Conservation (phyloP, 2,797 vertebrate species). For the Ctenopoma kingsleyae region DNA sequence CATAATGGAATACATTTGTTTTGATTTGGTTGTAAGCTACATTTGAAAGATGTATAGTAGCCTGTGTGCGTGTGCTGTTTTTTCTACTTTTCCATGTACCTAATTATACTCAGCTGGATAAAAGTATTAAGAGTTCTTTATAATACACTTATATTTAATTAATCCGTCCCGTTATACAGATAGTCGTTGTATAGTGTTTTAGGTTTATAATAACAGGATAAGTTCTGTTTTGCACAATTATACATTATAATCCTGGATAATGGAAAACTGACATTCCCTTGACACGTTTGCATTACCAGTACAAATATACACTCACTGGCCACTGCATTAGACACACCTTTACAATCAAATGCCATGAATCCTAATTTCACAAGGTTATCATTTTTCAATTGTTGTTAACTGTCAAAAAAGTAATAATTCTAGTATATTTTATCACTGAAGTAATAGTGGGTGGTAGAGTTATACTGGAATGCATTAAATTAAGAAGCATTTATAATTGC, state of each 20-base stretch:
- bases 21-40: slow-evolving; percentile 43
- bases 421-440: no score
- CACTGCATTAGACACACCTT: no score
- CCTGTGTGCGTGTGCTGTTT: slow-evolving; percentile 39
- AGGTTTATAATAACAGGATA: slow-evolving; percentile 27
- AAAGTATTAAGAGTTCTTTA: slow-evolving; percentile 26
- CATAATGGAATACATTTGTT: slow-evolving; percentile 41
- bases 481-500: no score
- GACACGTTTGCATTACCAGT: not conserved
- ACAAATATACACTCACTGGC: not conserved
- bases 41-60: slow-evolving; percentile 45
- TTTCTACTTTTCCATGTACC: slow-evolving; percentile 63
- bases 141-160: slow-evolving; percentile 36
- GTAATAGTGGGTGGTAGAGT: not conserved
- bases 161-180: slow-evolving; percentile 36
- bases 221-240: slow-evolving; percentile 80
- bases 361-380: no score
- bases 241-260: slow-evolving; percentile 28
- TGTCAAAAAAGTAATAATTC: no score
- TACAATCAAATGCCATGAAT: no score
- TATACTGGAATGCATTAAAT: no score
- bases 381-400: no score
- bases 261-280: slow-evolving; percentile 9
- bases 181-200: slow-evolving; percentile 38
- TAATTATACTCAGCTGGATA: slow-evolving; percentile 43